A percentile compares a stretch with the other conserved stretches of the same genome.
Conservation (phyloP, 2,888 invertebrate species). For the Entomobrya proxima region DNA sequence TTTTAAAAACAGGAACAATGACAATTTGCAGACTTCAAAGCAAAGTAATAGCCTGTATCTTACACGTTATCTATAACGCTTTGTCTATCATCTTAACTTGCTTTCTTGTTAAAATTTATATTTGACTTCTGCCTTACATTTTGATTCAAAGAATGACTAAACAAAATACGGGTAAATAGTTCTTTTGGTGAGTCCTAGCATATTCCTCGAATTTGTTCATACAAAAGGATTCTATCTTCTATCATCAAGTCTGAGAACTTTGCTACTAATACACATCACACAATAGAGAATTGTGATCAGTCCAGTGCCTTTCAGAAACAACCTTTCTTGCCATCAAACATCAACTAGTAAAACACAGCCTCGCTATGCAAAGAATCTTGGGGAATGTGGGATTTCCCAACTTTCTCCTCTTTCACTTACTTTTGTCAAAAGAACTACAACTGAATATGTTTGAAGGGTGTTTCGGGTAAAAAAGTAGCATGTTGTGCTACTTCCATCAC, state of each 20-base stretch:
- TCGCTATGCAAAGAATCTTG: conserved; percentile 41
- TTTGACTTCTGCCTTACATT: not conserved
- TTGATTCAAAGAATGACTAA: not conserved
- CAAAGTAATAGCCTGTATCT: too few species aligned
- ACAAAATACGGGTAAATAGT: too few species aligned
- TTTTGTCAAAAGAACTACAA: conserved; percentile 17
- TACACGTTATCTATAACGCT: too few species aligned
- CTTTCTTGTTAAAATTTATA: too few species aligned
- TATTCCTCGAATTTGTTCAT: too few species aligned
- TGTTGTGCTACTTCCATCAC: not conserved
- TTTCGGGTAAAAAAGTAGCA: not conserved
- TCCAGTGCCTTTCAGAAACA: not conserved
- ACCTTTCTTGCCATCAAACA: not conserved
- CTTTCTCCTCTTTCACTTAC: conserved; percentile 11
- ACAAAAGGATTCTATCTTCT: too few species aligned
- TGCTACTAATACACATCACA: too few species aligned
- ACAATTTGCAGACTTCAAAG: not conserved
- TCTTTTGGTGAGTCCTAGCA: too few species aligned
- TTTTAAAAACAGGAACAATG: too few species aligned
- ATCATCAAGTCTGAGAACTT: too few species aligned
- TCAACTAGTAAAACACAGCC: conserved; percentile 23
- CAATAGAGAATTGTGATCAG: too few species aligned
- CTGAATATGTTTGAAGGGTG: conserved; percentile 7
- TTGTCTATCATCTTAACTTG: not conserved
- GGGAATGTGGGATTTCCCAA: conserved; percentile 49